Base-by-base conservation (phyloP, 2,797 vertebrate species). In the Myotis daubentonii region DNA sequence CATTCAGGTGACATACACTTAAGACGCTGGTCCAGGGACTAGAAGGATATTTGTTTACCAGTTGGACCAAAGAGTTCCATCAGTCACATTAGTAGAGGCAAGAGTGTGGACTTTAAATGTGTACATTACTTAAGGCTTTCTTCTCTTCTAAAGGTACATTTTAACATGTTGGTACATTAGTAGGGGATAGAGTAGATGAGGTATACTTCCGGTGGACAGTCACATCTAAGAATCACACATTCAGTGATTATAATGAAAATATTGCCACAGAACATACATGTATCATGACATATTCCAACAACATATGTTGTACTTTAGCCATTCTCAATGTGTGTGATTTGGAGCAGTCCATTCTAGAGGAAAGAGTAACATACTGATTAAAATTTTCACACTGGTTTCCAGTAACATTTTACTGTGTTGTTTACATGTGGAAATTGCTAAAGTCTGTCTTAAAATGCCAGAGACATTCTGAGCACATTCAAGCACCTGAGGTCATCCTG, bases 391-490 rank as follows among this genome's bases (percentile, higher is more conserved):
- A 4, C 38, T 78, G 36, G 22, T 94, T 95, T 62, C 19, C 10
- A 76, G 33, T 57, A 51, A 57, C 11, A 23, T 83, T 94, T 87
- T 79, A 13, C 17, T 81, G 7, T 57, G 10, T 55, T 72, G 47
- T 94, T 91, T 93, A 91, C 47, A 36, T 36, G 33, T 80, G 81
- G 44, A 76, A 91, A 65, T 57, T 49, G 13, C 71, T 90, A 5
- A 88, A 78, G 72, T 60, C 2, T 8, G 4, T 20, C 57, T 84
- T 87, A n/a, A 94, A 82, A 79, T 62, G 10, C 10, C 49, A 33
- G 11, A 87, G 60, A 23, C 62, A 89, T 87, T 70, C 80, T 49
- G 96, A 97, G 91, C 89, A 53, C 47, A 84, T 97, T 96, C 80
- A 87, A 33, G 86, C 60, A 93, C 22, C n/a, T 55, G 36, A 20